Evolutionary conservation across 2,888 invertebrate genomes (phyloP).

Genomic region (Protodeltote pygarga): DNA sequence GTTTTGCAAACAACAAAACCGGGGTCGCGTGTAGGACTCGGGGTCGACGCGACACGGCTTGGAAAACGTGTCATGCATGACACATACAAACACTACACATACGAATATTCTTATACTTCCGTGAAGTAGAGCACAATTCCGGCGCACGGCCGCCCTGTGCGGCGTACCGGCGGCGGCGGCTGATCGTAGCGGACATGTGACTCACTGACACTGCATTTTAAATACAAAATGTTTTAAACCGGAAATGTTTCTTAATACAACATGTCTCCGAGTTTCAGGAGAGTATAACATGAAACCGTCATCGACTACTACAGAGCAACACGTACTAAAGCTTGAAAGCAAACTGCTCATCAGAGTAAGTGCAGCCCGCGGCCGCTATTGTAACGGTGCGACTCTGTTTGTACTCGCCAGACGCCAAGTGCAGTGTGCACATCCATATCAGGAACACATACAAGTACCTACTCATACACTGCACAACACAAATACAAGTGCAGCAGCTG

Average conservation of each 20-base stretch:
- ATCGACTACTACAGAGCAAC: neutral
- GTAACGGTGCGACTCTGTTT: neutral
- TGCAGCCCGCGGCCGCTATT: constrained; percentile 9
- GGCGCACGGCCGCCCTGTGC: constrained; percentile 14
- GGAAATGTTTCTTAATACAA: constrained; percentile 10
- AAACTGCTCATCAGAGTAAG: constrained; percentile 30
- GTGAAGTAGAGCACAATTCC: constrained; percentile 27
- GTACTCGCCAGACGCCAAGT: neutral
- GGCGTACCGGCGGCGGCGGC: too few species aligned
- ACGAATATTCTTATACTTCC: neutral
- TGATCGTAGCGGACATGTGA: constrained; percentile 1
- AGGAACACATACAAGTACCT: neutral
- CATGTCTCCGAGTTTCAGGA: constrained; percentile 4
- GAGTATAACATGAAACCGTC: neutral
- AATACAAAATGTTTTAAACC: constrained; percentile 35
- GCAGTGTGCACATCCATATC: neutral
- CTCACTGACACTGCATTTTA: constrained; percentile 30
- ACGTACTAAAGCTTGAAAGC: constrained; percentile 1
- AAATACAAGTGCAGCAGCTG: constrained; percentile 8
- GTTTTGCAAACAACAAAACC: constrained; percentile 4
- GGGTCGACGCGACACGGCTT: neutral
- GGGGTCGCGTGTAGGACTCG: neutral
- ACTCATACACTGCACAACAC: neutral
- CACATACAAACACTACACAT: neutral
- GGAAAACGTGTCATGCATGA: too few species aligned